Percentiles rank a stretch among this genome's conserved stretches.
phyloP scores from a whole-genome alignment of 2,113 vertebrate species.

The Pseudolaguvia tuberculata region DNA sequence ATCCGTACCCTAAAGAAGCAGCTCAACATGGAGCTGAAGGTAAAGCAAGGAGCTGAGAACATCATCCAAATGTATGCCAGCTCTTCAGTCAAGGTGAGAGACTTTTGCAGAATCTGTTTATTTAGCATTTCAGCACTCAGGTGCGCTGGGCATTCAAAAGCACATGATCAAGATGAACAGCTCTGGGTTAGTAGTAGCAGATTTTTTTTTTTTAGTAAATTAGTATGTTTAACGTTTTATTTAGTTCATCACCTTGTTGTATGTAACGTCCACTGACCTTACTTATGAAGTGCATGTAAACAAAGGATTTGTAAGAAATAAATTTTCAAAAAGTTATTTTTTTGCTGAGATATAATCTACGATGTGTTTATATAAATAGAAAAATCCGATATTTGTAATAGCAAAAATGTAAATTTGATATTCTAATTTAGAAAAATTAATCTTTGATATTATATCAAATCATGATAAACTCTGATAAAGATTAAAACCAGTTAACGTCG shows the following conservation, averaged over 20 bases:
- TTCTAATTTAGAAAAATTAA: too few species aligned
- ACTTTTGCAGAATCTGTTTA: background rate
- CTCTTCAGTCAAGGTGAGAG: constrained; percentile 76
- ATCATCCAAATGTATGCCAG: constrained; percentile 85
- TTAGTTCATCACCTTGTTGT: background rate
- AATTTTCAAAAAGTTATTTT: background rate
- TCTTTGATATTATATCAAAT: too few species aligned
- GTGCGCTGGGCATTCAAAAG: background rate
- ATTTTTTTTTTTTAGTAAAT: too few species aligned
- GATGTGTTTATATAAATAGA: background rate
- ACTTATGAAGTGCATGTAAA: too few species aligned
- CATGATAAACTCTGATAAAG: too few species aligned
- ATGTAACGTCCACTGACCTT: too few species aligned
- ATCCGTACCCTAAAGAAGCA: constrained; percentile 83
- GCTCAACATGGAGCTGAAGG: constrained; percentile 88
- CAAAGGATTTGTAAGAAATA: background rate
- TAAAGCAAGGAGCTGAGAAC: constrained; percentile 94
- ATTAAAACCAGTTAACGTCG: too few species aligned
- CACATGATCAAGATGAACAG: background rate
- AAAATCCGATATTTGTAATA: background rate
- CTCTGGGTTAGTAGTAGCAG: background rate
- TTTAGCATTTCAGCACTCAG: background rate
- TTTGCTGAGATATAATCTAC: background rate
- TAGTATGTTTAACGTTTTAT: background rate
- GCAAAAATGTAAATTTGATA: too few species aligned